Percentiles rank a stretch among this genome's conserved stretches.
Conservation (phyloP, 2,888 invertebrate species). For the Hypercompe scribonia region DNA sequence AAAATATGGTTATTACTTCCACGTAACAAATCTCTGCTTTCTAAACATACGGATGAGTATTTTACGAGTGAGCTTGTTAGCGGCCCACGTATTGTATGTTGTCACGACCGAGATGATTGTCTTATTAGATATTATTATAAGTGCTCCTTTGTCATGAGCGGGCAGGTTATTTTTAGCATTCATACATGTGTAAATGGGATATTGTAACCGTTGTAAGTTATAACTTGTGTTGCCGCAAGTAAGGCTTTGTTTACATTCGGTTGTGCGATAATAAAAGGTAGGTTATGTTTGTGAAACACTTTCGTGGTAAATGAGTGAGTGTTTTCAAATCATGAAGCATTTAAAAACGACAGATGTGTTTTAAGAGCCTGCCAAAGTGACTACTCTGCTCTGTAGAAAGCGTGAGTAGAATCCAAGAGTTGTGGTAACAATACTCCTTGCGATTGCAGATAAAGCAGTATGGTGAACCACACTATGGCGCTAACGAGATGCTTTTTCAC, state of each 20-base stretch:
- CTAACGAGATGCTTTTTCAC: no score
- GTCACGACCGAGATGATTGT: conserved; percentile 12
- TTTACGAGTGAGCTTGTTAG: conserved; percentile 11
- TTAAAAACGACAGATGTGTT: no score
- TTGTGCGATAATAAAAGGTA: neutral
- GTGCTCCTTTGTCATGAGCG: conserved; percentile 7
- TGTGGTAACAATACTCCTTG: no score
- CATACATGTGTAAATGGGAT: conserved; percentile 14
- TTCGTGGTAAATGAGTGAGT: neutral
- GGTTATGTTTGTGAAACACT: neutral
- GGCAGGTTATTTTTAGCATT: conserved; percentile 1
- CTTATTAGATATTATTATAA: conserved; percentile 8
- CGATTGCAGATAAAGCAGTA: no score
- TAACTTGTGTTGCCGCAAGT: neutral
- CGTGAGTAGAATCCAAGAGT: no score
- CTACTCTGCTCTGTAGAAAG: no score
- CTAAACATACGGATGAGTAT: neutral
- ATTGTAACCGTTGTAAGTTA: neutral
- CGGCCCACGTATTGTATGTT: neutral
- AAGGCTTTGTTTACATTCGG: neutral
- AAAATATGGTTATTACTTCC: no score
- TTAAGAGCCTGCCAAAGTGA: no score
- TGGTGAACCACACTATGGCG: no score
- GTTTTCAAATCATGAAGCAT: no score
- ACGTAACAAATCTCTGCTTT: conserved; percentile 1